Percentiles rank a stretch among this genome's conserved stretches.
Conservation (phyloP, 2,113 vertebrate genomes). For the Sylvietta virens region DNA sequence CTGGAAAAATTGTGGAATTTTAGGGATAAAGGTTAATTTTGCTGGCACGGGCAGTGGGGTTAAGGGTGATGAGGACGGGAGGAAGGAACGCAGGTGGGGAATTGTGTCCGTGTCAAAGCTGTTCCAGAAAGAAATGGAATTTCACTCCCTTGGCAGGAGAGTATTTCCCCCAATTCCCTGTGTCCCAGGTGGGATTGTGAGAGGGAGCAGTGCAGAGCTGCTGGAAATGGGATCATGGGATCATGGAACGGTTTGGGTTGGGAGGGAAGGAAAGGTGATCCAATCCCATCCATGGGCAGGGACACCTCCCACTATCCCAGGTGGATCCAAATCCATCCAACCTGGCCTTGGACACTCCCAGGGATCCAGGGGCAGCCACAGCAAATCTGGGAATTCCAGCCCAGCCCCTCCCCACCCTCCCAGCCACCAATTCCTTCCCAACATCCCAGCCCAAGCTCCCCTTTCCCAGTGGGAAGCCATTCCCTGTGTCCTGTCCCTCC, state of each 20-base stretch:
- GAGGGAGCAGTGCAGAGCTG: not conserved
- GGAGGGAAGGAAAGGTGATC: too few relatives aligned
- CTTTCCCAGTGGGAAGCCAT: not conserved
- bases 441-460: not conserved
- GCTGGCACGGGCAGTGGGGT: accelerated
- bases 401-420: too few relatives aligned
- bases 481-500: not conserved
- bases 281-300: not conserved
- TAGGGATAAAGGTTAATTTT: not conserved
- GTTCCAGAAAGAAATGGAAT: not conserved
- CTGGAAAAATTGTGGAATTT: not conserved
- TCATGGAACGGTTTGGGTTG: not conserved
- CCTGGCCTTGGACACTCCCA: not conserved
- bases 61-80: not conserved
- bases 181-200: not conserved
- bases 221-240: not conserved
- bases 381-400: too few relatives aligned
- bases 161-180: accelerated
- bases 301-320: not conserved
- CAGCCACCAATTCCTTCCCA: too few relatives aligned
- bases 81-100: not conserved
- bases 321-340: not conserved
- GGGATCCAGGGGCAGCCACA: not conserved
- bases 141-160: not conserved
- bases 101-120: not conserved